These are phyloP conservation scores for Myathropa florea DNA, from an alignment of 2,888 invertebrate genomes.

Conservation along the genomic window DNA sequence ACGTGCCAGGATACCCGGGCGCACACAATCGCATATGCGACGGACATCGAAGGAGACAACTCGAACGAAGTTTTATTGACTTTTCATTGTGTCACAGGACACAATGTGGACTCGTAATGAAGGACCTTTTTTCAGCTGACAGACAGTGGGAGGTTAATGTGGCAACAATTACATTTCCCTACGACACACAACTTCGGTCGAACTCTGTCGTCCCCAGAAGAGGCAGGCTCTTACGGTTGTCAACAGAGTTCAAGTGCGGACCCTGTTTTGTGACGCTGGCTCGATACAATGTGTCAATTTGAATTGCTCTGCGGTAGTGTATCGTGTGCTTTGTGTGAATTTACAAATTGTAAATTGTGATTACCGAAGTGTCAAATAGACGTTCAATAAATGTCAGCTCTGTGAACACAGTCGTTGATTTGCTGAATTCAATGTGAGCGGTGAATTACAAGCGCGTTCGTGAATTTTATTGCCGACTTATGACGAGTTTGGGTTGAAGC, in stretches of 20 bases:
- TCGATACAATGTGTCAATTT: not conserved
- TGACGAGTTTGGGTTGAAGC: not conserved
- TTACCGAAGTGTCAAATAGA: not conserved
- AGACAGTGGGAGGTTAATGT: constrained; percentile 9
- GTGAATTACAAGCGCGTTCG: not conserved
- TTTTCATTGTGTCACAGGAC: constrained; percentile 8
- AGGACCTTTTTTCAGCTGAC: not conserved
- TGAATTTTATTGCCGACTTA: not conserved
- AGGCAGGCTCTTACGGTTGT: not conserved
- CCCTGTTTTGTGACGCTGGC: not conserved
- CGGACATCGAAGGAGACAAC: not conserved
- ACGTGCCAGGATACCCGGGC: constrained; percentile 28
- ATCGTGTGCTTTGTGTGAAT: not conserved
- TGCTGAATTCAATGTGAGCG: not conserved
- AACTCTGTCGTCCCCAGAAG: not conserved
- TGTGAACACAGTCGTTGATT: not conserved
- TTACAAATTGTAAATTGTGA: not conserved
- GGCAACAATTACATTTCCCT: constrained; percentile 12
- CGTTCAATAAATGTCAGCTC: not conserved
- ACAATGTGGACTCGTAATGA: not conserved
- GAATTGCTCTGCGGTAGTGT: not conserved
- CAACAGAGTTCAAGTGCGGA: not conserved
- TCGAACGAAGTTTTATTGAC: constrained; percentile 30
- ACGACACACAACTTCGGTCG: not conserved
- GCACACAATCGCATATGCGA: not conserved